Conservation (phyloP, 2,888 invertebrate species). For the Nephrotoma appendiculata region DNA sequence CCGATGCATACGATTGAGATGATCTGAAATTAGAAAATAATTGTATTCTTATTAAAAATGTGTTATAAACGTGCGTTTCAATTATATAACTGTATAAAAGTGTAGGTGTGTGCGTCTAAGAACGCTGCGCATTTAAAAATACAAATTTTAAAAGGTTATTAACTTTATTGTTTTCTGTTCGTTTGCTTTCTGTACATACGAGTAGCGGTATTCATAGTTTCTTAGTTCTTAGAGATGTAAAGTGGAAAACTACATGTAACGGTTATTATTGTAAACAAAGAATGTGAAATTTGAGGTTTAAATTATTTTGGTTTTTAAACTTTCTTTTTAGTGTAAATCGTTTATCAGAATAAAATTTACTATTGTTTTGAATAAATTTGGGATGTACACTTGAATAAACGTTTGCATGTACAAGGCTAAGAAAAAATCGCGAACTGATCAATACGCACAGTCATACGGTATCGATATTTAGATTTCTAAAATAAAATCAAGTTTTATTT, state of each 20-base stretch:
- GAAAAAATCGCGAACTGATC: neutral
- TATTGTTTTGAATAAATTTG: too few species aligned
- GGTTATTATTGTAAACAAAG: neutral
- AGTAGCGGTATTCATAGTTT: neutral
- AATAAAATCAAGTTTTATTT: neutral
- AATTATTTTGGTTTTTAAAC: neutral
- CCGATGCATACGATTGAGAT: slow-evolving; percentile 25
- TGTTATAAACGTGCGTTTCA: neutral
- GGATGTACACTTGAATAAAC: neutral
- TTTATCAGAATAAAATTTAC: too few species aligned
- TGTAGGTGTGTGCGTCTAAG: neutral
- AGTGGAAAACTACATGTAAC: neutral
- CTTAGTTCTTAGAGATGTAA: neutral
- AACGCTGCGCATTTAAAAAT: neutral
- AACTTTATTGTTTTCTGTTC: neutral
- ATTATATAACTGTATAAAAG: neutral
- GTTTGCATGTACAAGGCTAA: neutral
- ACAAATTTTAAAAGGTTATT: neutral
- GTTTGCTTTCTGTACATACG: neutral
- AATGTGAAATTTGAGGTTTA: neutral
- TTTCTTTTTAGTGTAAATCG: neutral
- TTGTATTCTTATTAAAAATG: neutral
- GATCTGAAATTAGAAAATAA: neutral
- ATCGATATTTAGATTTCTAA: neutral
- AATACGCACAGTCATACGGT: neutral